Conservation (phyloP, 2,888 invertebrate genomes). For the Odontothrips loti region DNA sequence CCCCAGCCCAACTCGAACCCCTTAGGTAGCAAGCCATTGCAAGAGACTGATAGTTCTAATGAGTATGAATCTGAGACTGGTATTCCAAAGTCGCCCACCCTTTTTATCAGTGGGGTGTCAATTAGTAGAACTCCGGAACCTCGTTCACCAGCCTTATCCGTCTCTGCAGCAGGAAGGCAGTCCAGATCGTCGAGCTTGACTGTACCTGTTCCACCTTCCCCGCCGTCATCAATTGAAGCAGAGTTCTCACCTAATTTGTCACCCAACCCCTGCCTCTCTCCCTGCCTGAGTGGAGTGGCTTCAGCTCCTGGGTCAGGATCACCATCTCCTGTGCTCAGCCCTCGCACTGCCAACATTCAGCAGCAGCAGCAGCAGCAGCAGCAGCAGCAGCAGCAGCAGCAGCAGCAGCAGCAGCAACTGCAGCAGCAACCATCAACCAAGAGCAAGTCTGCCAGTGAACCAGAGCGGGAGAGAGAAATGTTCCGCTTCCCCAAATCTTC, state of each 20-base stretch:
- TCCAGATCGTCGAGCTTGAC: conserved; percentile 52
- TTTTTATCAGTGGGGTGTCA: conserved; percentile 57
- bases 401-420: too few relatives aligned
- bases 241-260: neutral
- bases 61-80: conserved; percentile 57
- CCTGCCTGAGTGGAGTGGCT: conserved; percentile 33
- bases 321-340: conserved; percentile 44
- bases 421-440: conserved; percentile 42
- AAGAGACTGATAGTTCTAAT: conserved; percentile 49
- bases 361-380: neutral
- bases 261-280: neutral
- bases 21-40: neutral
- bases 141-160: conserved; percentile 40
- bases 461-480: conserved; percentile 53
- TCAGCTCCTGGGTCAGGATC: conserved; percentile 45
- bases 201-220: conserved; percentile 45
- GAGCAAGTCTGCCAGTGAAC: conserved; percentile 51
- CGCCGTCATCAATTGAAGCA: conserved; percentile 34
- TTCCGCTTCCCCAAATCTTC: conserved; percentile 55
- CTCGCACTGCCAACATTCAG: conserved; percentile 41
- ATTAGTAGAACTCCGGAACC: conserved; percentile 54
- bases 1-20: neutral
- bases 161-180: conserved; percentile 46
- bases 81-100: conserved; percentile 54
- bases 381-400: too few relatives aligned